Conservation (phyloP, 1,140 invertebrate species). For the Drosophila guanche region DNA sequence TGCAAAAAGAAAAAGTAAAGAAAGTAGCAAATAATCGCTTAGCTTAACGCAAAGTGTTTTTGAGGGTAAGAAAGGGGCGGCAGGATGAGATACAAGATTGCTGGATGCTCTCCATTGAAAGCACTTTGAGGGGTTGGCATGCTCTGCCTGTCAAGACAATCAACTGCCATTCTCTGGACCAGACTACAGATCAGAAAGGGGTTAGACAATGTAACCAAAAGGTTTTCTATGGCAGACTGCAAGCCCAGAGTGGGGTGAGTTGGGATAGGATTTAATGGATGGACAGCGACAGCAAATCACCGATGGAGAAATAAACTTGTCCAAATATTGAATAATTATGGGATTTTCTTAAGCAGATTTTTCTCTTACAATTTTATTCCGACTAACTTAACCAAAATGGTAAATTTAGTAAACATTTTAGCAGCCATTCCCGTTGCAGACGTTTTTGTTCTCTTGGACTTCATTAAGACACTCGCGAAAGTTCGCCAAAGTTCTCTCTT, state of each 20-base stretch:
- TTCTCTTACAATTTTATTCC: too few relatives aligned
- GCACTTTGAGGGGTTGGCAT: slow-evolving; percentile 4
- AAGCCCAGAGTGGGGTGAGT: background rate
- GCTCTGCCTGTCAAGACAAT: slow-evolving; percentile 1
- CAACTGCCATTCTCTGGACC: too few relatives aligned
- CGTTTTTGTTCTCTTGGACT: too few relatives aligned
- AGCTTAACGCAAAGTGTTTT: slow-evolving; percentile 57
- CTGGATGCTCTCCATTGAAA: background rate
- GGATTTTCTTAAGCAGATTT: too few relatives aligned
- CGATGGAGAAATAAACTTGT: too few relatives aligned
- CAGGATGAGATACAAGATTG: too few relatives aligned
- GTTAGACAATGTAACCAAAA: background rate
- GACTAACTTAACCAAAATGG: too few relatives aligned
- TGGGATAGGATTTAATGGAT: background rate
- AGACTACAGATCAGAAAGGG: background rate
- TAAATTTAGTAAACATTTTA: too few relatives aligned
- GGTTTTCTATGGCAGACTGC: background rate
- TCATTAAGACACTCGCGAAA: background rate
- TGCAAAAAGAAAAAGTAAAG: slow-evolving; percentile 16
- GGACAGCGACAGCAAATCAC: too few relatives aligned
- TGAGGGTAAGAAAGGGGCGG: background rate
- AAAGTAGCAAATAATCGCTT: slow-evolving; percentile 47
- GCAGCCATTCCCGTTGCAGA: too few relatives aligned
- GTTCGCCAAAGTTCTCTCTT: too few relatives aligned
- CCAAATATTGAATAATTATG: too few relatives aligned